Conservation (phyloP, 2,888 invertebrate species). For the Leptinotarsa juncta region DNA sequence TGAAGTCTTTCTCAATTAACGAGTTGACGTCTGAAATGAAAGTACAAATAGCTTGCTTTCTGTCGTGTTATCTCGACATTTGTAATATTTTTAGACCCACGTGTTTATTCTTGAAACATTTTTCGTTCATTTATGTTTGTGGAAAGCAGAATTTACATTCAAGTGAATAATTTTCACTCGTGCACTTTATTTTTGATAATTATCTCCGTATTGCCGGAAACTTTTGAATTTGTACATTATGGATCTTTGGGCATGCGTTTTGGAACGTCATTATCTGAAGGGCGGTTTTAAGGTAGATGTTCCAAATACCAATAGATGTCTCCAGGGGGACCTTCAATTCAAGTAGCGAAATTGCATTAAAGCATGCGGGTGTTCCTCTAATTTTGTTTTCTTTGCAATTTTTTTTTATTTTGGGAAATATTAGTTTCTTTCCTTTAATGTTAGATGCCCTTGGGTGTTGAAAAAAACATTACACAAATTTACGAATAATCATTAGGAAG, state of each 20-base stretch:
- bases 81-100: slow-evolving; percentile 5
- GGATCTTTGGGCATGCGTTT: slow-evolving; percentile 15
- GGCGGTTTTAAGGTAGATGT: slow-evolving; percentile 12
- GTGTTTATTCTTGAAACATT: slow-evolving; percentile 3
- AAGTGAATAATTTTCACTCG: not conserved
- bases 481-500: no score
- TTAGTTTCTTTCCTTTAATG: no score
- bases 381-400: no score
- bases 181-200: not conserved
- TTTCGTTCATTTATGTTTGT: not conserved
- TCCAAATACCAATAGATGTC: not conserved
- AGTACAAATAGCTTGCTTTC: not conserved
- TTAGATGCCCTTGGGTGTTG: no score
- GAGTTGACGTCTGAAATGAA: not conserved
- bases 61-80: not conserved
- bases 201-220: not conserved
- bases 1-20: not conserved
- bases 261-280: not conserved
- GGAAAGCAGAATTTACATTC: not conserved
- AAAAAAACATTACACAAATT: no score
- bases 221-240: not conserved
- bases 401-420: no score
- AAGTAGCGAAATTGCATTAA: not conserved
- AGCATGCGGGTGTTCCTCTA: no score
- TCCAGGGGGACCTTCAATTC: not conserved